Base-by-base conservation (phyloP, 2,797 vertebrate genomes). In the Cottoperca gobio region DNA sequence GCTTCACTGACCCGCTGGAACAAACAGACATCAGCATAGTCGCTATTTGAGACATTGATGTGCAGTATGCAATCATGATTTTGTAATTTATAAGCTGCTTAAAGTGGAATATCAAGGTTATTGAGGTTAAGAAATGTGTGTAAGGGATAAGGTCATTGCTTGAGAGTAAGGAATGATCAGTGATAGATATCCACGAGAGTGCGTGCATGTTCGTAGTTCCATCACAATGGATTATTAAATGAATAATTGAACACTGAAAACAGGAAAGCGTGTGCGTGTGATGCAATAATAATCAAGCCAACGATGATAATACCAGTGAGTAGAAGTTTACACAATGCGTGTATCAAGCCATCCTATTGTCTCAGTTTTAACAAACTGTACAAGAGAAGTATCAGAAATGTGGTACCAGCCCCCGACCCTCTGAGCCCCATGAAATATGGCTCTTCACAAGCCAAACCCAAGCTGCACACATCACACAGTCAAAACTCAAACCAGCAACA, bases 401-500 rank as follows among this genome's bases (percentile, higher is more conserved):
- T 80, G 72, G 86, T 85, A 88, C 88, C 86, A 87, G 78, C 70
- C 70, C 77, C 84, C 68, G 75, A 84, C 78, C 85, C 78, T 83
- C 78, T 78, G 84, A 86, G 88, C 81, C 66, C 79, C 43, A 85
- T 89, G 88, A 92, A 90, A 88, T 88, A 84, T 76, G 83, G 80
- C 78, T 89, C 64, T 69, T 76, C 78, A 62, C 68, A 81, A 84
- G 90, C 91, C 90, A 93, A 93, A 92, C 78, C 92, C 84, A 58
- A 88, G 82, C 89, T 90, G 80, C 89, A 90, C 90, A 91, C 90
- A 84, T 88, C 85, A 84, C 81, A 86, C 83, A 87, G 86, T 88
- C 84, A 70, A 83, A 86, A 90, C 78, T 85, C 86, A 88, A 91
- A 89, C 78, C 88, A 91, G 87, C 75, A 76, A 86, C 76, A 75